These are phyloP conservation scores for Siniperca undulata DNA, from an alignment of 2,797 vertebrate species.

Conservation along the genomic window DNA sequence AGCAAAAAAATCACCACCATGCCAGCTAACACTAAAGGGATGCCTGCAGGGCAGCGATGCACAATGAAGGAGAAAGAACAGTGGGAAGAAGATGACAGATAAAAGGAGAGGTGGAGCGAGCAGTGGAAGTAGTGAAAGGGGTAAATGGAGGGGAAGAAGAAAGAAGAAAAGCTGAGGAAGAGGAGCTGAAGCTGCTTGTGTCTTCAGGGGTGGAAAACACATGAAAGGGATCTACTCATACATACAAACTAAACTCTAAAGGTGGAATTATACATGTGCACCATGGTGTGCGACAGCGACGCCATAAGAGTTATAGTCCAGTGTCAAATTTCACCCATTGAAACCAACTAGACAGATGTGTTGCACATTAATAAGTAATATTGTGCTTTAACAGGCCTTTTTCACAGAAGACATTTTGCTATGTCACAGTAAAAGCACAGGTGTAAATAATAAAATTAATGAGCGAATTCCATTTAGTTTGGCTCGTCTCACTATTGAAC, in stretches of 20 bases:
- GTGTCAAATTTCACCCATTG: neutral
- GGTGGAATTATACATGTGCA: neutral
- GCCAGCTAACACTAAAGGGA: conserved; percentile 72
- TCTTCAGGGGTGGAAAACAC: conserved; percentile 16
- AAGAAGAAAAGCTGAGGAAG: conserved; percentile 40
- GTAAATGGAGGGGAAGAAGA: conserved; percentile 67
- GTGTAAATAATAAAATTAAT: neutral
- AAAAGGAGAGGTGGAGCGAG: conserved; percentile 49
- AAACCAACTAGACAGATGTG: neutral
- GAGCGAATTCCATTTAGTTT: too few relatives aligned
- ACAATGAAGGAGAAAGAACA: conserved; percentile 73
- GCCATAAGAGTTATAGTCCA: neutral
- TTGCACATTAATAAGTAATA: neutral
- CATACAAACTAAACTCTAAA: neutral
- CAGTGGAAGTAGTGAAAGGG: conserved; percentile 33
- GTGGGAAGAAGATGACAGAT: conserved; percentile 58
- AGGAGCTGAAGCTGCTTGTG: conserved; percentile 29
- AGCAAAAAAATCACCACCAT: conserved; percentile 70
- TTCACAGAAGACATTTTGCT: neutral
- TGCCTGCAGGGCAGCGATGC: conserved; percentile 68
- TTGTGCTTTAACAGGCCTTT: neutral
- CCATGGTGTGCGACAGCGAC: neutral
- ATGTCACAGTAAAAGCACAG: neutral
- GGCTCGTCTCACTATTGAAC: too few relatives aligned
- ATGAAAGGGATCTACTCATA: neutral